A percentile compares a stretch with the other conserved stretches of the same genome.
Conservation (phyloP, 2,797 vertebrate genomes). For the Helicolenus hilgendorfi region DNA sequence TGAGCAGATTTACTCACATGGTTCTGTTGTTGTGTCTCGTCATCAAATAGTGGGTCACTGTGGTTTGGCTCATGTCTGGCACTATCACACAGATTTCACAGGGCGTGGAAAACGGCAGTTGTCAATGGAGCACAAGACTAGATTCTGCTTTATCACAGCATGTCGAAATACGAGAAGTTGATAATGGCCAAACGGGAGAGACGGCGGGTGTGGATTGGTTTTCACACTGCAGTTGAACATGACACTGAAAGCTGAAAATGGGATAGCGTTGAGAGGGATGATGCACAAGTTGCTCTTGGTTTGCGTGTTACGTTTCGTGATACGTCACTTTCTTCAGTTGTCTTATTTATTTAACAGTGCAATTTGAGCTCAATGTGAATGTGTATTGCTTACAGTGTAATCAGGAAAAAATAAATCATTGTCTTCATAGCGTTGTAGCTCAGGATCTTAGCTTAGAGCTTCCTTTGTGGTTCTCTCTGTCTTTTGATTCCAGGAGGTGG, state of each 20-base stretch:
- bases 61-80: slow-evolving; percentile 26
- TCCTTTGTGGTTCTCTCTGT: neutral
- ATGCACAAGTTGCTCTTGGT: slow-evolving; percentile 8
- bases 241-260: slow-evolving; percentile 69
- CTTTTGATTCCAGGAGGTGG: neutral
- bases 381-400: neutral
- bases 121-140: slow-evolving; percentile 27
- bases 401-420: neutral
- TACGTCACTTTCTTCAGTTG: neutral
- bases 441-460: neutral
- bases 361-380: neutral
- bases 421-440: neutral
- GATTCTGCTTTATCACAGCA: slow-evolving; percentile 57
- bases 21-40: neutral
- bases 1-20: neutral
- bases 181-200: slow-evolving; percentile 61
- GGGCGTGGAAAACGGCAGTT: slow-evolving; percentile 19
- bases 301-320: slow-evolving; percentile 6
- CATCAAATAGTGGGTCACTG: slow-evolving; percentile 16
- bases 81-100: slow-evolving; percentile 35
- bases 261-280: slow-evolving; percentile 18
- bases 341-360: neutral
- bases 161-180: slow-evolving; percentile 70
- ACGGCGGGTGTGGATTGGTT: slow-evolving; percentile 71
- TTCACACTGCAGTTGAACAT: slow-evolving; percentile 69